Base-by-base conservation (phyloP, 2,113 vertebrate genomes). In the Buteo buteo region DNA sequence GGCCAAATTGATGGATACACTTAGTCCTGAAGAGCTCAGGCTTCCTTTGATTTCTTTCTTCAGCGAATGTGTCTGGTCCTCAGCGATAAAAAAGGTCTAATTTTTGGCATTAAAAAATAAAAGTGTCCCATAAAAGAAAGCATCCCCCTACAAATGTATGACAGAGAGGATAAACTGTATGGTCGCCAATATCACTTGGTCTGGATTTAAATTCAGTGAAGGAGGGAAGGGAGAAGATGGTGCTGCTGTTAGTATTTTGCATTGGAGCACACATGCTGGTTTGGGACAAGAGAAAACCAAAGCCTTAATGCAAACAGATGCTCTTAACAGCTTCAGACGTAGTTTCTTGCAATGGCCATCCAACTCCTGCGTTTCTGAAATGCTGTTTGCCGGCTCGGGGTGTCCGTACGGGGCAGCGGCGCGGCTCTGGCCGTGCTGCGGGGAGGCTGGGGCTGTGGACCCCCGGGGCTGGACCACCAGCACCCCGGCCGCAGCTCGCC, bases 241-340 rank as follows among this genome's bases (percentile, higher is more conserved):
- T 31, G n/a, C 10, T 20, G 59, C 10, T 18, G 59, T 2, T 22
- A 3, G 14, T 69, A 26, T 40, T 69, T 15, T 61, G 21, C 32
- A 16, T 36, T 3, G 32, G 38, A 55, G 17, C 8, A 2, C 4
- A 7, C 2, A 0, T 0, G 1, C 34, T 29, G 22, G 7, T 42
- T 47, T 28, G 52, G 36, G 36, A 25, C 7, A 15, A 26, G 44
- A 9, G 26, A 3, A 38, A 36, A 57, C 18, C 22, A 21, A 31
- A 16, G 24, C 20, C 36, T 47, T 3, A 12, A 44, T 6, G 19
- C 69, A 34, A 50, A 10, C 4, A 8, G 32, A 13, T 16, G 8
- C 49, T 49, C 25, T 34, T 11, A 16, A 64, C 20, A 6, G 2
- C 24, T 32, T 8, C 4, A 14, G 3, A 71, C 14, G 11, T 0